Base-by-base conservation (phyloP, 2,888 invertebrate species). In the Zaprionus bogoriensis region DNA sequence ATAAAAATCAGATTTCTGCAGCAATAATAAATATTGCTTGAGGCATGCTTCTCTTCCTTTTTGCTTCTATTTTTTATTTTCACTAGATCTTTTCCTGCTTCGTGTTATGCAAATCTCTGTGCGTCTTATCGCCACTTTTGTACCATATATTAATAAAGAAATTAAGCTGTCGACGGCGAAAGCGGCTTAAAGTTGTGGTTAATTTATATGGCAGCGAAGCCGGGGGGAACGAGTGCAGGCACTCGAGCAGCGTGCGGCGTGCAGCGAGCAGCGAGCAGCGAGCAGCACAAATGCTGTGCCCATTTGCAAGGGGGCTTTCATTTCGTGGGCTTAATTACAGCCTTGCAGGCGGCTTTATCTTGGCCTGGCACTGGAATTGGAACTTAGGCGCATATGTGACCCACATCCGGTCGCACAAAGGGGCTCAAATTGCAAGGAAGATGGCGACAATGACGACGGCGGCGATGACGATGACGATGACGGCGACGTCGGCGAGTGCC, bases 341-440 rank as follows among this genome's bases (percentile, higher is more conserved):
- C n/a, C n/a, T n/a, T n/a, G 55, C 60, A 65, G 47, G 23, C 27
- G 51, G 45, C 74, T 85, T 87, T 80, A 82, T 80, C 75, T 78
- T 78, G 67, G 57, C 44, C 64, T 39, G 54, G 38, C 48, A 32
- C 53, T 58, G 66, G 36, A 67, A 55, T 67, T 62, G 53, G 48
- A 66, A 62, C 83, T 54, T 53, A 36, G 30, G 45, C 68, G 69
- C 74, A 72, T 74, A 74, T 87, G 69, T 83, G 88, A 83, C 82
- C 82, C 87, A 83, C 88, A 70, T 83, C 87, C 82, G 82, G 82
- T 46, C 45, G 55, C 65, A 87, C 87, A 81, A 87, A 67, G 66
- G 61, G 64, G 20, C 52, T 64, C 73, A 50, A 79, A 82, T 74
- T 64, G 80, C 73, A 66, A 73, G 74, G 45, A 75, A 66, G 61